These are phyloP conservation scores for Sitodiplosis mosellana DNA, from an alignment of 1,140 invertebrate species.

Conservation along the genomic window DNA sequence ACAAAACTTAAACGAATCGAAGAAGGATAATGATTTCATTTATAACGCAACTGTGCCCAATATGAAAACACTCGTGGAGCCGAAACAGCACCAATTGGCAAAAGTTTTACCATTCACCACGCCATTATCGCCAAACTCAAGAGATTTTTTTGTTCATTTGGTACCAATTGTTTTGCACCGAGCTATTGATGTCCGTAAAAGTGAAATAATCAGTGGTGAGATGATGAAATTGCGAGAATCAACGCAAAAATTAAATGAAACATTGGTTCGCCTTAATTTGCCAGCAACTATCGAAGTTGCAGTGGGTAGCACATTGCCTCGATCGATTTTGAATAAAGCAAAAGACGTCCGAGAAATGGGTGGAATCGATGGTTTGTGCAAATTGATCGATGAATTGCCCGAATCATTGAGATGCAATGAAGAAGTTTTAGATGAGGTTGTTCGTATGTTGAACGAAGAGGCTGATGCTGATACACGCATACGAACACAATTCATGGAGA, in stretches of 20 bases:
- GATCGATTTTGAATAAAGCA: constrained; percentile 78
- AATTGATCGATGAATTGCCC: constrained; percentile 62
- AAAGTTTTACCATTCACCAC: constrained; percentile 56
- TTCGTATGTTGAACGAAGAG: constrained; percentile 80
- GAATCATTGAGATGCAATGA: constrained; percentile 78
- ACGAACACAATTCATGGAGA: constrained; percentile 71
- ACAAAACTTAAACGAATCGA: constrained; percentile 56
- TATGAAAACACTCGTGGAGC: constrained; percentile 56
- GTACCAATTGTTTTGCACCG: constrained; percentile 81
- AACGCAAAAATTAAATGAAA: constrained; percentile 75
- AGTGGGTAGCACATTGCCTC: constrained; percentile 58
- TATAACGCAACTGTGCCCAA: constrained; percentile 93
- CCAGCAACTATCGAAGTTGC: constrained; percentile 91
- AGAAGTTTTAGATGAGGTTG: constrained; percentile 88
- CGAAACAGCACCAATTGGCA: constrained; percentile 62
- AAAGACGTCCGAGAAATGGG: constrained; percentile 47
- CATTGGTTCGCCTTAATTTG: constrained; percentile 85
- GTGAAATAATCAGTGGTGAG: constrained; percentile 62
- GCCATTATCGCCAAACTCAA: constrained; percentile 48
- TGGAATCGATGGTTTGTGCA: constrained; percentile 38
- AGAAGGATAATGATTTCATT: constrained; percentile 97
- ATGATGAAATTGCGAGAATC: constrained; percentile 70
- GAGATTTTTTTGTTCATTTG: constrained; percentile 74
- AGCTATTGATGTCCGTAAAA: constrained; percentile 63
- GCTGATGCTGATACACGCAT: constrained; percentile 76